phyloP scores from a whole-genome alignment of 2,888 invertebrate species.

The Hemicrepidius hirtus region DNA sequence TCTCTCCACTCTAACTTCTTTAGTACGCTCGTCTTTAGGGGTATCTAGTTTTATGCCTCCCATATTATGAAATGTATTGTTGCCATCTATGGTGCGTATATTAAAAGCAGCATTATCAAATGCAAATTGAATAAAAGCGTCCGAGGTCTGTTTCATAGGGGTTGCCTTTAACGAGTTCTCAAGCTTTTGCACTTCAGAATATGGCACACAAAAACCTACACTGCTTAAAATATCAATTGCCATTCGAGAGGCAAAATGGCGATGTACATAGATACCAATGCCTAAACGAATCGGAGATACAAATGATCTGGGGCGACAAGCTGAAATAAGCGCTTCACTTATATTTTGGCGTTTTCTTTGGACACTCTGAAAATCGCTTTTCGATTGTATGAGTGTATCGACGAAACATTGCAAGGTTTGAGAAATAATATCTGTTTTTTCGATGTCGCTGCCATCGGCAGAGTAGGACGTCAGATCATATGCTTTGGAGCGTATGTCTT shows the following conservation, averaged over 20 bases:
- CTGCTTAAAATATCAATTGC: constrained; percentile 18
- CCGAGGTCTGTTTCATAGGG: constrained; percentile 7
- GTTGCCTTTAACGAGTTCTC: constrained; percentile 16
- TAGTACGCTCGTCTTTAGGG: constrained; percentile 2
- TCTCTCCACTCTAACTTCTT: constrained; percentile 27
- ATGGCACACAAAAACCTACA: constrained; percentile 18
- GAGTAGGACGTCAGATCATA: constrained; percentile 20
- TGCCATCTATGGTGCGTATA: constrained; percentile 28
- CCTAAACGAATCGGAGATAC: constrained; percentile 23
- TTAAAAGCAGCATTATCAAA: constrained; percentile 22
- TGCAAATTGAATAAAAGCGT: constrained; percentile 13
- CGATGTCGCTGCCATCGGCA: constrained; percentile 17
- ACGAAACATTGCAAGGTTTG: constrained; percentile 22
- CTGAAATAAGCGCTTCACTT: constrained; percentile 22
- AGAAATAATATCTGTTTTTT: constrained; percentile 17
- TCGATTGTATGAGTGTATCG: constrained; percentile 24
- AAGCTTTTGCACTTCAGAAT: constrained; percentile 24
- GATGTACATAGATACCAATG: constrained; percentile 22
- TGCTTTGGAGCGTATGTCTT: constrained; percentile 17
- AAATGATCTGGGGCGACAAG: constrained; percentile 28
- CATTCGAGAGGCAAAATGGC: constrained; percentile 23
- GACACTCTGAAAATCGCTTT: constrained; percentile 21
- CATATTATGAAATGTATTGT: constrained; percentile 26
- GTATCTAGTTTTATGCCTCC: constrained; percentile 22
- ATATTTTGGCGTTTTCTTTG: constrained; percentile 22